Percentiles rank a stretch among this genome's conserved stretches.
These are phyloP conservation scores for Dasypogon diadema DNA, from an alignment of 2,888 invertebrate genomes.

Conservation along the genomic window DNA sequence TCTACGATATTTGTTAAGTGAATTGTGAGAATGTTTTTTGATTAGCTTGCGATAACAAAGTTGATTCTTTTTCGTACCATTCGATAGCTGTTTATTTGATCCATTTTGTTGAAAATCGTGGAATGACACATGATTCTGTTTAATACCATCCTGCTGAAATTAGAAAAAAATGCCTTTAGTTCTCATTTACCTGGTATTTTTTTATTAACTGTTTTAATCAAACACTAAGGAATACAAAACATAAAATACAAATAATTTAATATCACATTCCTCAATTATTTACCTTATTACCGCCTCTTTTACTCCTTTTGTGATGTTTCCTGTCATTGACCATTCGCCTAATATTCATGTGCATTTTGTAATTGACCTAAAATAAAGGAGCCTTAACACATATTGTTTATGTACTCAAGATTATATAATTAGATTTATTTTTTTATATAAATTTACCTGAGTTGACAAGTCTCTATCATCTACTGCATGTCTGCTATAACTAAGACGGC, in stretches of 20 bases:
- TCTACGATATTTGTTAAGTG: constrained; percentile 70
- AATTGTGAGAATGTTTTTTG: constrained; percentile 70
- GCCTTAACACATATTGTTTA: no score
- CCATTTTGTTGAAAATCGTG: constrained; percentile 92
- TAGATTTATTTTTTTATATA: no score
- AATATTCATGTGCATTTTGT: constrained; percentile 92
- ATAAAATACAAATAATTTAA: no score
- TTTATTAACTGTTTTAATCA: no score
- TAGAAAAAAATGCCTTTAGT: constrained; percentile 15
- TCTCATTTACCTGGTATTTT: no score
- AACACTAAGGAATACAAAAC: no score
- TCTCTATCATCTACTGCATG: constrained; percentile 92
- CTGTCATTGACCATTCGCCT: constrained; percentile 87
- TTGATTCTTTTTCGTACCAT: constrained; percentile 82
- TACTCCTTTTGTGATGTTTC: constrained; percentile 87
- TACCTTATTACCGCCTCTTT: constrained; percentile 83
- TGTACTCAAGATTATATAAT: no score
- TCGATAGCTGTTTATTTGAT: constrained; percentile 87
- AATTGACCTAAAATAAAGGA: constrained; percentile 73
- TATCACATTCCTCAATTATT: constrained; percentile 54
- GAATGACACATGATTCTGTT: constrained; percentile 88
- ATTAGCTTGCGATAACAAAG: constrained; percentile 74
- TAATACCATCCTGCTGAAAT: constrained; percentile 79
- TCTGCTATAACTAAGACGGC: constrained; percentile 89
- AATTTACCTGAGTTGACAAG: constrained; percentile 80